A percentile compares a stretch with the other conserved stretches of the same genome.
Conservation (phyloP, 2,113 vertebrate species). For the Prionailurus viverrinus region DNA sequence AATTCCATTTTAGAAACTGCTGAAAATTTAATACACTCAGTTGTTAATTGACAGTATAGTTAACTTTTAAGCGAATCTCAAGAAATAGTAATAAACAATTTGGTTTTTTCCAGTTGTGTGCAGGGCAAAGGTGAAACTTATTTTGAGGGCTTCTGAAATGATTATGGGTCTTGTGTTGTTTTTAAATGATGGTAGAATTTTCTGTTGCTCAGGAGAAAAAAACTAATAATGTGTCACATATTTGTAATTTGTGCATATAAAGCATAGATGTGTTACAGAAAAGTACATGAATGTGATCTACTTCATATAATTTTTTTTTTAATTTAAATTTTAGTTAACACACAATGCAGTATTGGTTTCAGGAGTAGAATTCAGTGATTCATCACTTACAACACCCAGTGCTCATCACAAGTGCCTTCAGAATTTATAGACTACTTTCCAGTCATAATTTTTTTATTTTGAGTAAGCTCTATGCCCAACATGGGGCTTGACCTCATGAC, state of each 20-base stretch:
- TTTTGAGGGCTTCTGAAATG: neutral
- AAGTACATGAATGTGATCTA: neutral
- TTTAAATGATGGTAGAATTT: neutral
- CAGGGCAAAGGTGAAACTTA: neutral
- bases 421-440: neutral
- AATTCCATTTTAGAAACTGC: neutral
- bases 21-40: neutral
- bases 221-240: neutral
- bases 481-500: neutral
- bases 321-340: too few species aligned
- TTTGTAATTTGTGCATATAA: neutral
- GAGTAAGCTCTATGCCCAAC: neutral
- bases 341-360: too few species aligned
- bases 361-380: too few species aligned
- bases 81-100: neutral
- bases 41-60: neutral
- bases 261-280: neutral
- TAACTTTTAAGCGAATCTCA: conserved; percentile 43
- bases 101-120: conserved; percentile 48
- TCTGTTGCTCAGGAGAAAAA: conserved; percentile 1
- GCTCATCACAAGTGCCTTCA: too few species aligned
- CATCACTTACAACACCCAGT: too few species aligned
- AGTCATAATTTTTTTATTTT: neutral
- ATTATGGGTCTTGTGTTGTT: neutral
- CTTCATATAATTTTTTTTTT: neutral